These are phyloP conservation scores for Sinocyclocheilus maitianheensis DNA, from an alignment of 2,113 vertebrate species.

Conservation along the genomic window DNA sequence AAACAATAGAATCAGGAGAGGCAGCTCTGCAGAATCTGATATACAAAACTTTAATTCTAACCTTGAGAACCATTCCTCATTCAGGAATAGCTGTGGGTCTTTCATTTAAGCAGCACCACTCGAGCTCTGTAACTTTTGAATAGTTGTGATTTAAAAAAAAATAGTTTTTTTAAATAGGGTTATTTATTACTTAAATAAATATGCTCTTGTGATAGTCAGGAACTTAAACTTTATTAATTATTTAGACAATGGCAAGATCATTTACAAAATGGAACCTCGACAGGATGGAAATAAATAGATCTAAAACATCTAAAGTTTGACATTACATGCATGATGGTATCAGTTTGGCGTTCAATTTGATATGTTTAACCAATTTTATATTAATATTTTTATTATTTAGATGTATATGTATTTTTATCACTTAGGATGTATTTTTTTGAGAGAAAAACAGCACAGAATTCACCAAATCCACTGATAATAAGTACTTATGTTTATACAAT, in stretches of 20 bases:
- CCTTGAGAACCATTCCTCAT: background rate
- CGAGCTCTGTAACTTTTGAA: background rate
- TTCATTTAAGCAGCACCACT: background rate
- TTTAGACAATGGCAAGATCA: background rate
- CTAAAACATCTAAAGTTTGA: background rate
- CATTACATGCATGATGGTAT: background rate
- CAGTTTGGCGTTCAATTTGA: background rate
- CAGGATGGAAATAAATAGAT: background rate
- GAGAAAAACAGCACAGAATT: background rate
- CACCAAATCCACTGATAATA: background rate
- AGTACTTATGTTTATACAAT: background rate
- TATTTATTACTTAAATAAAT: background rate
- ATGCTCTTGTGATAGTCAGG: background rate
- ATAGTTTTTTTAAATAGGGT: background rate
- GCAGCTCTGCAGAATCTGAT: background rate
- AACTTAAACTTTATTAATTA: background rate
- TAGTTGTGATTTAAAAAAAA: background rate
- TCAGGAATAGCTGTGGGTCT: background rate
- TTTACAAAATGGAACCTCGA: background rate
- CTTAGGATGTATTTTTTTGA: background rate
- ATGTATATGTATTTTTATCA: background rate
- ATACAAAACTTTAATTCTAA: background rate
- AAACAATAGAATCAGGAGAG: background rate
- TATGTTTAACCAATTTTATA: background rate
- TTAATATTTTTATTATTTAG: background rate